These are phyloP conservation scores for Sebastes oblongus DNA, from an alignment of 2,797 vertebrate species.

Conservation along the genomic window DNA sequence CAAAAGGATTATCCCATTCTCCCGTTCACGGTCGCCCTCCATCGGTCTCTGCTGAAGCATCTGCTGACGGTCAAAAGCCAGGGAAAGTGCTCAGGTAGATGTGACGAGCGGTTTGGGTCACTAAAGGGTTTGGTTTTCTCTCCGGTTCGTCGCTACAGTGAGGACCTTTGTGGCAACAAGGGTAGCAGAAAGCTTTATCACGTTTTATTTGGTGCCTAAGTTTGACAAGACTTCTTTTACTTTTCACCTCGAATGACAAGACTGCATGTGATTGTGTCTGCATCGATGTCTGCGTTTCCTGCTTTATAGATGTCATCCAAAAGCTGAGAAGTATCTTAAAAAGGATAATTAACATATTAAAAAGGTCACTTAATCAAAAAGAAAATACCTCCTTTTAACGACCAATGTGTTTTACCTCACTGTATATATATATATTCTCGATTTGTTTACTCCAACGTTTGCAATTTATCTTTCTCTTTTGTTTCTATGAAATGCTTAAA, in stretches of 20 bases:
- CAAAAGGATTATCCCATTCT: slow-evolving; percentile 4
- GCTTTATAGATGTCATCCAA: slow-evolving; percentile 74
- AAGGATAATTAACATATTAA: slow-evolving; percentile 67
- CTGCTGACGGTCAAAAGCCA: neutral
- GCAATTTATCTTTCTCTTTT: slow-evolving; percentile 77
- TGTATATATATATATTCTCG: slow-evolving; percentile 86
- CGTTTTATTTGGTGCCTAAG: slow-evolving; percentile 81
- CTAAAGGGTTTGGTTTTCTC: slow-evolving; percentile 29
- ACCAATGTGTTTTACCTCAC: slow-evolving; percentile 99
- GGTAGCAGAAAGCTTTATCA: slow-evolving; percentile 80
- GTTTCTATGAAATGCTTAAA: slow-evolving; percentile 87
- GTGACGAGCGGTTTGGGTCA: slow-evolving; percentile 56
- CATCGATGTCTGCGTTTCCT: slow-evolving; percentile 70
- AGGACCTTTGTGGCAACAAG: slow-evolving; percentile 56
- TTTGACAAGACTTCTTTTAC: slow-evolving; percentile 66
- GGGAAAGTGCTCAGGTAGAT: neutral
- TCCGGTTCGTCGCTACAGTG: slow-evolving; percentile 40
- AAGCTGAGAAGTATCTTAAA: slow-evolving; percentile 64
- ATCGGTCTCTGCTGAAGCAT: neutral
- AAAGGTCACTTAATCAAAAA: slow-evolving; percentile 76
- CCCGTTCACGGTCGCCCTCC: slow-evolving; percentile 18
- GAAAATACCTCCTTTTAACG: slow-evolving; percentile 92
- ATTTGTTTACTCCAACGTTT: slow-evolving; percentile 89
- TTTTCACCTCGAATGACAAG: slow-evolving; percentile 73
- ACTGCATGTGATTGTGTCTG: slow-evolving; percentile 78